These are phyloP conservation scores for Andrena fulva DNA, from an alignment of 2,888 invertebrate genomes.

Conservation along the genomic window DNA sequence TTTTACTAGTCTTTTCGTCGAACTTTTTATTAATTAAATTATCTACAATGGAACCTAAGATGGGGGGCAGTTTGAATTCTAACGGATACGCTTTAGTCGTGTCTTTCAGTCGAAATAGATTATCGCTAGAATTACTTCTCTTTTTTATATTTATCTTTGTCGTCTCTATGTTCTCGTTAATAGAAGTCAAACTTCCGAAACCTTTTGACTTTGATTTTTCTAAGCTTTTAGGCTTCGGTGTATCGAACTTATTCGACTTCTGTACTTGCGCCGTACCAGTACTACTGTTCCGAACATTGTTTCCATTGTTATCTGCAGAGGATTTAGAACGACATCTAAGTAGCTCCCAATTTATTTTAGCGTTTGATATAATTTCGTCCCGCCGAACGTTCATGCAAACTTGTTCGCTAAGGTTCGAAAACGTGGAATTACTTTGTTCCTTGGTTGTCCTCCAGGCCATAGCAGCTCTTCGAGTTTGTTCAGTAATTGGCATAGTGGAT, in stretches of 20 bases:
- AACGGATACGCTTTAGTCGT: slow-evolving; percentile 74
- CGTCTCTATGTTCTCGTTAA: slow-evolving; percentile 79
- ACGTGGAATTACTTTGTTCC: slow-evolving; percentile 89
- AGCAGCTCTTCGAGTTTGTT: slow-evolving; percentile 91
- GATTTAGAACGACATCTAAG: slow-evolving; percentile 90
- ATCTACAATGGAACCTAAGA: slow-evolving; percentile 89
- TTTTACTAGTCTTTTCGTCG: slow-evolving; percentile 63
- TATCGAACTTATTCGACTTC: slow-evolving; percentile 74
- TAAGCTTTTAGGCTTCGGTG: slow-evolving; percentile 72
- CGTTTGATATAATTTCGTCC: slow-evolving; percentile 94
- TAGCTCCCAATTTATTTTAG: slow-evolving; percentile 94
- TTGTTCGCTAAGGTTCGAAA: slow-evolving; percentile 88
- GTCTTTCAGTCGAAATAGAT: slow-evolving; percentile 73
- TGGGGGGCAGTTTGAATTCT: slow-evolving; percentile 88
- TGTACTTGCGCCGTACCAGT: slow-evolving; percentile 73
- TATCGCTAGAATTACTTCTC: slow-evolving; percentile 79
- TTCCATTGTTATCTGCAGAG: slow-evolving; percentile 81
- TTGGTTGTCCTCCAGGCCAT: slow-evolving; percentile 93
- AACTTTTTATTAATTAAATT: slow-evolving; percentile 84
- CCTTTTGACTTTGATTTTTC: slow-evolving; percentile 76
- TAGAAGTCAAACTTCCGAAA: slow-evolving; percentile 79
- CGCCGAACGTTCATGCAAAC: slow-evolving; percentile 87
- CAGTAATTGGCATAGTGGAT: slow-evolving; percentile 92
- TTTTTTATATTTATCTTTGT: slow-evolving; percentile 78
- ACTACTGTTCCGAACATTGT: slow-evolving; percentile 71